Conservation (phyloP, 1,140 invertebrate species). For the Cephus cinctus region DNA sequence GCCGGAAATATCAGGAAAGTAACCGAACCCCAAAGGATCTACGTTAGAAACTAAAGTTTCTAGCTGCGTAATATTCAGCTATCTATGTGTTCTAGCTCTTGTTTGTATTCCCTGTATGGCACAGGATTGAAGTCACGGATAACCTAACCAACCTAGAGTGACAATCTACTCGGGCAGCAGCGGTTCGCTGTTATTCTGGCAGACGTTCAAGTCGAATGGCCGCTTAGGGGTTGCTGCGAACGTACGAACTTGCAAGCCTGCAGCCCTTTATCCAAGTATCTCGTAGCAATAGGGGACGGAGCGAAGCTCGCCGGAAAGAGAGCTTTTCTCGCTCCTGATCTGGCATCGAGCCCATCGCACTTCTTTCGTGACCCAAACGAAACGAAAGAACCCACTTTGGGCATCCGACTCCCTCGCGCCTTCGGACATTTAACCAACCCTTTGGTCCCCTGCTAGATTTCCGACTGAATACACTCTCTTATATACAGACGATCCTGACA, state of each 20-base stretch:
- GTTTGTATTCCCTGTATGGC: slow-evolving; percentile 17
- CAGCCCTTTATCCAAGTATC: too few species aligned
- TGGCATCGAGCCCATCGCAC: slow-evolving; percentile 32
- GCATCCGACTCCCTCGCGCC: slow-evolving; percentile 6
- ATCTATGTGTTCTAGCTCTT: slow-evolving; percentile 4
- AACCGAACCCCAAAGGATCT: too few species aligned
- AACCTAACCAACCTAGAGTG: not conserved
- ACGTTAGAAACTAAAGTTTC: too few species aligned
- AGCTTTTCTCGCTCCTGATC: slow-evolving; percentile 33
- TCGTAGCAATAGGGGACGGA: slow-evolving; percentile 10
- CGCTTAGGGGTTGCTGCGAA: slow-evolving; percentile 16
- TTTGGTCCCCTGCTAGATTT: too few species aligned
- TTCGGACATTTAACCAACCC: slow-evolving; percentile 4
- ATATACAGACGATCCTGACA: too few species aligned
- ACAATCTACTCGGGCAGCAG: slow-evolving; percentile 12
- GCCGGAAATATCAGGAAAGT: too few species aligned
- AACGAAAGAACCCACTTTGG: slow-evolving; percentile 27
- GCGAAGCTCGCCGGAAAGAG: slow-evolving; percentile 28
- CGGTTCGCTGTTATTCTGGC: slow-evolving; percentile 29
- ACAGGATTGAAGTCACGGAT: slow-evolving; percentile 2
- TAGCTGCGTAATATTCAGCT: too few species aligned
- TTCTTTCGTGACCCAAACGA: slow-evolving; percentile 10
- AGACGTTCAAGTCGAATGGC: slow-evolving; percentile 35
- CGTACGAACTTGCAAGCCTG: slow-evolving; percentile 5
- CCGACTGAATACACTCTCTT: too few species aligned